Evolutionary conservation across 1,140 invertebrate species (phyloP), one percentile per base, ranked within the genome.

Genomic region (Drosophila ironensis): DNA sequence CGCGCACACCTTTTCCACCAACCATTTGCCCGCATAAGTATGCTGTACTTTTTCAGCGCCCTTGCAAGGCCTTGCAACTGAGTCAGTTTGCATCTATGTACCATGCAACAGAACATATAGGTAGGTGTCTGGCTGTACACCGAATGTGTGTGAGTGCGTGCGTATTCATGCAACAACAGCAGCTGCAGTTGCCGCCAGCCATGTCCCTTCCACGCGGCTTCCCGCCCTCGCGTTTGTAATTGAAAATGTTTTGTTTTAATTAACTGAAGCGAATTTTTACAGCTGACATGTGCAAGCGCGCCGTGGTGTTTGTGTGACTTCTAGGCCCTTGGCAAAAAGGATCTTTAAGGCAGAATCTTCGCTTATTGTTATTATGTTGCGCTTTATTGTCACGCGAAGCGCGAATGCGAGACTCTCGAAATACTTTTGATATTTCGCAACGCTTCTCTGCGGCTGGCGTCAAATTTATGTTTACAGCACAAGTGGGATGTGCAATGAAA

Each of bases 201-300:
- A 28, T 69, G 40, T 38, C 12, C 19, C 45, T 20, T 4, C 17
- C 16, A 30, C 8, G 2, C 0, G 1, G 27, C n/a, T 16, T 8
- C 12, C 9, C 7, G 2, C 19, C 3, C 17, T 2, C 3, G 1
- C 33, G 33, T 41, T 61, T 74, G 48, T 78, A 84, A 84, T 84
- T 86, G 78, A 86, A 84, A 84, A 80, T 84, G 80, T 84, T 84
- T 84, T 78, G 78, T 74, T 84, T 84, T 84, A 84, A 84, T 82
- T 82, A 82, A 84, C 78, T 82, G 72, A 48, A 48, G 61, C 63
- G 48, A 30, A 25, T 70, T 82, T 82, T 82, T 86, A 70, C 72
- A 69, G 59, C 76, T 59, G 50, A 56, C 64, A 71, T 63, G 59
- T 37, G 38, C 30, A 30, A 37, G 42, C 4, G 14, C 5, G 22